Base-by-base conservation (phyloP, 2,797 vertebrate species). In the Poecile montanus region DNA sequence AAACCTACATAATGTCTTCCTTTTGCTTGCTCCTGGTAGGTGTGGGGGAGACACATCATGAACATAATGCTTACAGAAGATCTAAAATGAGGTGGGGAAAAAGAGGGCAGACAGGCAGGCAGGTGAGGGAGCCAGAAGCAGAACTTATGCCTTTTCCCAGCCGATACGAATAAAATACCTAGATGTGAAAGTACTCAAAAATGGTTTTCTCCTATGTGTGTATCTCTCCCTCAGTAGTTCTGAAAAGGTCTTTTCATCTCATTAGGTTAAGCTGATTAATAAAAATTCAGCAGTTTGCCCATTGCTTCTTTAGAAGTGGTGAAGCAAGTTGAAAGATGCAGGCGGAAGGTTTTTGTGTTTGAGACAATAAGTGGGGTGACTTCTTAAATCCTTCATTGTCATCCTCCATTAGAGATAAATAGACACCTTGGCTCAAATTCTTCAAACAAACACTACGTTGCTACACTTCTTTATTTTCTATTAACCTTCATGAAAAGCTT, bases 261-360 rank as follows among this genome's bases (percentile, higher is more conserved):
- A 99, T 99, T 99, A 99, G 98, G 98, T 97, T 98, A 99, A 99
- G 98, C 98, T 99, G 98, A 99, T 99, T 98, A 99, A 99, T 99
- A 98, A 98, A 98, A 99, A 99, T 98, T 98, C 98, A 98, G 97
- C 97, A 98, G 97, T 98, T 98, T 98, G 97, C 95, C 97, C 97
- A 98, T 94, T 98, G 97, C 93, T 96, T 89, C 95, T 95, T 97
- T 94, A 97, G 97, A 98, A 97, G 96, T 95, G 89, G 94, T 89
- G 95, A 96, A 96, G 87, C 95, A 97, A 97, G 98, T 97, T 98
- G 98, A 98, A 98, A 98, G 98, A 97, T 91, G 97, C 97, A 96
- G 94, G 95, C 96, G 77, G 98, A 99, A 98, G 98, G 98, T 95
- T 98, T 99, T 98, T 99, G 98, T 99, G 97, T 98, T 97, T 97